A percentile compares a stretch with the other conserved stretches of the same genome.
These are phyloP conservation scores for Arvicanthis niloticus DNA, from an alignment of 2,113 vertebrate species.

Conservation along the genomic window DNA sequence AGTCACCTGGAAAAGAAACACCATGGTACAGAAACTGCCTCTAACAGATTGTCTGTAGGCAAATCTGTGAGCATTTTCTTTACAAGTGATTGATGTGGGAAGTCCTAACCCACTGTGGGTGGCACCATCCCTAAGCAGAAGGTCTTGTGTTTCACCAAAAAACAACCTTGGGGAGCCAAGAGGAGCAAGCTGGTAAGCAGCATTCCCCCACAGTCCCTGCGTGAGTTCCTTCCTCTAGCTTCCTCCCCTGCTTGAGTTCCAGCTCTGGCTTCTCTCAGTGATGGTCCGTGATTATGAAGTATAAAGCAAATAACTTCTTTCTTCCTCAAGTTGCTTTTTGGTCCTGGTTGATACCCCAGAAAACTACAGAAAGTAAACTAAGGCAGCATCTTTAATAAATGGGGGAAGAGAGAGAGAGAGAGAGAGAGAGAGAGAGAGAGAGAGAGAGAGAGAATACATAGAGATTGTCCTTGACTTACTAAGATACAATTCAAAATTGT, in stretches of 20 bases:
- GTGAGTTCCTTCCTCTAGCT: neutral
- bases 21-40: no score
- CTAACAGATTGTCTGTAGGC: neutral
- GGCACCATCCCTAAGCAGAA: neutral
- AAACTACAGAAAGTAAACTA: neutral
- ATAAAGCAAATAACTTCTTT: neutral
- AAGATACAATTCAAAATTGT: neutral
- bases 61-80: neutral
- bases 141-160: neutral
- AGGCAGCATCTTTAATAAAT: neutral
- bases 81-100: neutral
- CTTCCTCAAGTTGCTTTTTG: neutral
- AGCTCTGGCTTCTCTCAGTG: neutral
- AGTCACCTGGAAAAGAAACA: neutral
- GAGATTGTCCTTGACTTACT: neutral
- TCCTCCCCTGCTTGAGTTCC: neutral
- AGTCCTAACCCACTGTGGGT: neutral
- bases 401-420: no score
- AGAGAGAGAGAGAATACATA: no score
- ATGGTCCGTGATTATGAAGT: neutral
- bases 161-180: neutral
- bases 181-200: neutral
- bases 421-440: no score
- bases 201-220: neutral
- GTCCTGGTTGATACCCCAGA: neutral